These are phyloP conservation scores for Phrynocephalus guinanensis DNA, from an alignment of 2,797 vertebrate genomes.

Conservation along the genomic window DNA sequence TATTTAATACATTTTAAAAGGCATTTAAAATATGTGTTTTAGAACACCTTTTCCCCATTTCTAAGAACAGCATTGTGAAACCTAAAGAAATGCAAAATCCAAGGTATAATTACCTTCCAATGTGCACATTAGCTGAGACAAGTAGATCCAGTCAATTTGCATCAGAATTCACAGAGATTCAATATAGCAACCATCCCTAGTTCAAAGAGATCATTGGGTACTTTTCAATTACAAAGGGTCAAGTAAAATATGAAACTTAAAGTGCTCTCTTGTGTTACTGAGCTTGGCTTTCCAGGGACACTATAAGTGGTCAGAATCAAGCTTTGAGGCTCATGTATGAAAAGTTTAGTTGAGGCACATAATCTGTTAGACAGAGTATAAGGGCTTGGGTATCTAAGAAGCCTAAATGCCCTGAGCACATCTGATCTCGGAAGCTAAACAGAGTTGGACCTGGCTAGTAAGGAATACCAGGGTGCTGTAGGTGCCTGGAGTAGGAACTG, in stretches of 20 bases:
- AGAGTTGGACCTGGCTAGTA: too few relatives aligned
- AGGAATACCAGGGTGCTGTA: too few relatives aligned
- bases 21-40: neutral
- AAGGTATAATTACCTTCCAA: neutral
- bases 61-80: neutral
- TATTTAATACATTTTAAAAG: neutral
- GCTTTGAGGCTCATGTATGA: neutral
- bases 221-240: neutral
- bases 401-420: too few relatives aligned
- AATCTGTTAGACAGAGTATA: neutral
- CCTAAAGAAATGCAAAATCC: neutral
- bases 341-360: neutral
- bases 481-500: too few relatives aligned
- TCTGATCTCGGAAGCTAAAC: too few relatives aligned
- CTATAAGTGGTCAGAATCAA: neutral
- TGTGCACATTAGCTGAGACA: neutral
- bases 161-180: neutral
- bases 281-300: neutral
- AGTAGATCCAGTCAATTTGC: neutral
- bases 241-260: neutral
- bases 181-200: neutral
- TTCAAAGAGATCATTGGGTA: neutral
- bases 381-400: neutral
- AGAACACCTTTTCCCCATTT: neutral
- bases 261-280: neutral